A percentile compares a stretch with the other conserved stretches of the same genome.
Conservation (phyloP, 2,888 invertebrate species). For the Apamea sordens region DNA sequence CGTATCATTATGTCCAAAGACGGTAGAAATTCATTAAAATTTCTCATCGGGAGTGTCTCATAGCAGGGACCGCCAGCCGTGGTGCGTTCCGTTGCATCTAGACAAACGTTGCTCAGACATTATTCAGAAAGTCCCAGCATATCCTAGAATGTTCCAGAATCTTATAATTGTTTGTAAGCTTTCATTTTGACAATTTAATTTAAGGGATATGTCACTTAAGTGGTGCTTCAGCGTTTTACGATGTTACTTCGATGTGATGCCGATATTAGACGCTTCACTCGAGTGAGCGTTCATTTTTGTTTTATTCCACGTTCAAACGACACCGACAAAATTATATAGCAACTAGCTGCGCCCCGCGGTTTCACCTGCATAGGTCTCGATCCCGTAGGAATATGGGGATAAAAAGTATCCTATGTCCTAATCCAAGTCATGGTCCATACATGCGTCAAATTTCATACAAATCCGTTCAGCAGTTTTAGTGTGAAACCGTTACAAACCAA, state of each 20-base stretch:
- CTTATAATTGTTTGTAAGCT: conserved; percentile 16
- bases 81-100: conserved; percentile 61
- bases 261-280: not conserved
- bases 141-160: not conserved
- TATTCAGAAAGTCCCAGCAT: conserved; percentile 4
- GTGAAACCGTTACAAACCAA: too few relatives aligned
- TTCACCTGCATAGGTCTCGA: too few relatives aligned
- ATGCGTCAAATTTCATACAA: too few relatives aligned
- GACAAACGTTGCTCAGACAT: conserved; percentile 24
- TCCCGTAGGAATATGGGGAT: too few relatives aligned
- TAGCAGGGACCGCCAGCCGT: conserved; percentile 58
- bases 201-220: not conserved
- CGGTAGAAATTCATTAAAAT: conserved; percentile 80
- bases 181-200: conserved; percentile 13
- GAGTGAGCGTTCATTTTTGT: not conserved
- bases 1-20: conserved; percentile 62
- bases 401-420: too few relatives aligned
- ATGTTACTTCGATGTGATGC: not conserved
- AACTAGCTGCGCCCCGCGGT: too few relatives aligned
- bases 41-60: conserved; percentile 75
- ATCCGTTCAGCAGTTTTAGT: too few relatives aligned
- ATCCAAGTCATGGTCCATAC: too few relatives aligned
- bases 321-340: not conserved
- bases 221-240: not conserved
- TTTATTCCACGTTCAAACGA: not conserved